These are phyloP conservation scores for Darevskia mixta DNA, from an alignment of 2,797 vertebrate genomes.

Conservation along the genomic window DNA sequence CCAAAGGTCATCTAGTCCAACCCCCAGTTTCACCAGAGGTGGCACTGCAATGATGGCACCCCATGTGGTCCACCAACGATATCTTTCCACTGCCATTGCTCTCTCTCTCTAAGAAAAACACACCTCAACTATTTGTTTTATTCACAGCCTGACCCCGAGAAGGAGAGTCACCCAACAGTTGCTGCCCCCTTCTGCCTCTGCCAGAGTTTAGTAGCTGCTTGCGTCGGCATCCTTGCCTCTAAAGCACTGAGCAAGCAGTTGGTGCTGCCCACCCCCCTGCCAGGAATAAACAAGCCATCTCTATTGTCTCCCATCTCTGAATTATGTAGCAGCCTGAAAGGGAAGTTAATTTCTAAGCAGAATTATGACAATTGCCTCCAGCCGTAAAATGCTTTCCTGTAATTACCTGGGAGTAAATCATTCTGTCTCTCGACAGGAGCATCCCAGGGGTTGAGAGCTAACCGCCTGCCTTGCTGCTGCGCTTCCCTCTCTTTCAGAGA, in stretches of 20 bases:
- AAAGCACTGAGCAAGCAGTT: not conserved
- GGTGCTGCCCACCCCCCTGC: not conserved
- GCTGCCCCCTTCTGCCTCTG: no score
- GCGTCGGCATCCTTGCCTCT: not conserved
- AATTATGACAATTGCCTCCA: slow-evolving; percentile 39
- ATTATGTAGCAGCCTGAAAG: slow-evolving; percentile 22
- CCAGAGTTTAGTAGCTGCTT: not conserved
- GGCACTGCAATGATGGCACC: no score
- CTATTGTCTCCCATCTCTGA: slow-evolving; percentile 18
- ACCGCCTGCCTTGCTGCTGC: not conserved
- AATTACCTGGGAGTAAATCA: slow-evolving; percentile 43
- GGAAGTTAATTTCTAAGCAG: slow-evolving; percentile 31
- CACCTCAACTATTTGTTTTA: not conserved
- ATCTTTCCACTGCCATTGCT: no score
- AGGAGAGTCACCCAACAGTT: not conserved
- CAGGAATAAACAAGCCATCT: slow-evolving; percentile 3
- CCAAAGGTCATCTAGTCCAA: no score
- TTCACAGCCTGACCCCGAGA: no score
- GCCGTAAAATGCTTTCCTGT: slow-evolving; percentile 23
- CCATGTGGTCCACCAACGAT: no score
- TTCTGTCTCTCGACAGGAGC: not conserved
- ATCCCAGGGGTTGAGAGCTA: not conserved
- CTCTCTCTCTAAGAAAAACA: no score
- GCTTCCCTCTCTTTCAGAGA: not conserved
- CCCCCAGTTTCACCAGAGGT: no score